Evolutionary conservation across 1,140 invertebrate species (phyloP).

Genomic region (Platyscapa corneri): DNA sequence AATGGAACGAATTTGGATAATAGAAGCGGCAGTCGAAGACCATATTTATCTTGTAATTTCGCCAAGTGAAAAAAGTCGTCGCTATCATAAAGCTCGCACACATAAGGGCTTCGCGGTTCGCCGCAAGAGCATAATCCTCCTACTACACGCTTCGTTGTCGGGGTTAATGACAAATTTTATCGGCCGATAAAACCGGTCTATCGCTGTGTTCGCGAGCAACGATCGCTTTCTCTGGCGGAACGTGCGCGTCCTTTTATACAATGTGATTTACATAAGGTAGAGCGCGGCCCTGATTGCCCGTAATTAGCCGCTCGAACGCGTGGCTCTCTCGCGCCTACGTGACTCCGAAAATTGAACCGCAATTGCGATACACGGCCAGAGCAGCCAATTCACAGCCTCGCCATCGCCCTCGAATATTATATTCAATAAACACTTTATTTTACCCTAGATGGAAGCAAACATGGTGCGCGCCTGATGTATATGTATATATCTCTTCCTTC

Average conservation of each 20-base stretch:
- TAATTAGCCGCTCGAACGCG: conserved; percentile 69
- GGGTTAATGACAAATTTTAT: conserved; percentile 49
- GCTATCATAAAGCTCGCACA: not conserved
- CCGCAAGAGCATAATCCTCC: conserved; percentile 32
- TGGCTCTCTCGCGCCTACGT: conserved; percentile 61
- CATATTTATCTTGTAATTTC: conserved; percentile 25
- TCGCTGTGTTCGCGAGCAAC: conserved; percentile 49
- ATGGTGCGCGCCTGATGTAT: not conserved
- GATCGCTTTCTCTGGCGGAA: conserved; percentile 63
- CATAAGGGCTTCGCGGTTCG: conserved; percentile 7
- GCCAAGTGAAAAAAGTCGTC: not conserved
- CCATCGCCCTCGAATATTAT: not conserved
- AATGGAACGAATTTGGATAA: conserved; percentile 19
- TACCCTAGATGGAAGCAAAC: not conserved
- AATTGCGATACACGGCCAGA: not conserved
- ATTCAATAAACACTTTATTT: conserved; percentile 46
- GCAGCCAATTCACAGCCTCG: not conserved
- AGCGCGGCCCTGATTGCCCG: conserved; percentile 64
- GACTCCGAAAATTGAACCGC: conserved; percentile 7
- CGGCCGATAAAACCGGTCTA: conserved; percentile 60
- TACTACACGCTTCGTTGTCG: not conserved
- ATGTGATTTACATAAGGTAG: conserved; percentile 67
- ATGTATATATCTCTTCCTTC: not conserved
- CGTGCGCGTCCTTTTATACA: conserved; percentile 58
- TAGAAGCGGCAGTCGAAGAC: not conserved